Evolutionary conservation across 2,797 vertebrate genomes (phyloP), one percentile per base, ranked within the genome.

Genomic region (Characodon lateralis): DNA sequence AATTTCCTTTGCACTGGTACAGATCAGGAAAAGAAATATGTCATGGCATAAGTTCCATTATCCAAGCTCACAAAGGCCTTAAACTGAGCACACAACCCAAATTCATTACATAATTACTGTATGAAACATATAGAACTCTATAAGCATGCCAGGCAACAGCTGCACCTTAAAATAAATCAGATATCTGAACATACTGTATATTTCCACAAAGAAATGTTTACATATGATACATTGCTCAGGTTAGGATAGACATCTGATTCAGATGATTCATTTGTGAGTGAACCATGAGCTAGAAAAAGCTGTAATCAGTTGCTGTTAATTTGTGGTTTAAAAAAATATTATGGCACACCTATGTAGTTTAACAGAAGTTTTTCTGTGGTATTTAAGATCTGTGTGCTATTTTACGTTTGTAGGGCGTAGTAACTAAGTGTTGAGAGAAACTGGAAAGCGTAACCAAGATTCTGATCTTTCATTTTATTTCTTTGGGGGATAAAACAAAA

Each of bases 221-320:
- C 93, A 92, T 91, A 92, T 85, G 83, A 91, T 82, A 92, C 90
- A 90, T 93, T 88, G 93, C 93, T 94, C 93, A 94, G 93, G 94
- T 94, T 94, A 94, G 93, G 83, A 88, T 92, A 93, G 87, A 86
- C 78, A 80, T 89, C 80, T 89, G 85, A 83, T 78, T 50, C n/a
- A 89, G 85, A 80, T 89, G 82, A 90, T 79, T 88, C 87, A 89
- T 90, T 72, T 69, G 77, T 85, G 72, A 86, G 81, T 89, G 88
- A 87, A 84, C 84, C 84, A 83, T 90, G 88, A 90, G 87, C 83
- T 89, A 73, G 82, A 86, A 82, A 74, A 89, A 74, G 80, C 74
- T 83, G 75, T 83, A 80, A 88, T 78, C 76, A 78, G 76, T 91
- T 87, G 81, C 87, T 92, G 83, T 92, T 94, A 80, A 88, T 91